Base-by-base conservation (phyloP, 2,888 invertebrate genomes). In the Poecilobothrus nobilitatus region DNA sequence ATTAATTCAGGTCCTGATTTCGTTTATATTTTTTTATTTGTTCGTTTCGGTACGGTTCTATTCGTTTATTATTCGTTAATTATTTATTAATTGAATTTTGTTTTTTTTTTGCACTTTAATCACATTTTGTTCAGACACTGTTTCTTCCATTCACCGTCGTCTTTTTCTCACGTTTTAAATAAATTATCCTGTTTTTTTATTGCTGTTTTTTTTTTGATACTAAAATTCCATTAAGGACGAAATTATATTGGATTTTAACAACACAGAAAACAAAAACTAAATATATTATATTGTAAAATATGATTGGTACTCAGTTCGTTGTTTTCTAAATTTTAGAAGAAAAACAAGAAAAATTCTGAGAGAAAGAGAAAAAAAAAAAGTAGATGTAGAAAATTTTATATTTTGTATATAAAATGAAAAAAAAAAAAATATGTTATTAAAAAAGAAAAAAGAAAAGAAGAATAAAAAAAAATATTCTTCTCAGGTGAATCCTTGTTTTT, bases 221-320 rank as follows among this genome's bases (percentile, higher is more conserved):
- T 53, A 53, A 53, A 53, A 53, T 53, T 53, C 18, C 53, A 53
- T 53, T 53, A 53, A 53, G 53, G 53, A 53, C 18, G 53, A 53
- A 53, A 53, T 53, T 53, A 53, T 18, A 18, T 53, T 53, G n/a
- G 15, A 53, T 3, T 12, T n/a, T 5, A 27, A 27, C 27, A 27
- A 27, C 5, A 27, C 5, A 27, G 27, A 27, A 27, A 27, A 27
- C 5, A 27, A 27, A 27, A 5, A 27, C 27, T 27, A 27, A 4
- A 27, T 27, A 5, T 27, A 27, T 27, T 27, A 27, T 27, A 4
- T 27, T 27, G 5, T 27, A 27, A 41, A 41, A 6, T 12, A 12
- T n/a, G 2, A 5, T 53, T 53, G 15, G 53, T 53, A 18, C 53
- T 18, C 53, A n/a, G 27, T 53, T 53, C 53, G 53, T 53, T 53